Evolutionary conservation across 2,888 invertebrate species (phyloP), one percentile per base, ranked within the genome.

Genomic region (Thysanoteuthis rhombus): DNA sequence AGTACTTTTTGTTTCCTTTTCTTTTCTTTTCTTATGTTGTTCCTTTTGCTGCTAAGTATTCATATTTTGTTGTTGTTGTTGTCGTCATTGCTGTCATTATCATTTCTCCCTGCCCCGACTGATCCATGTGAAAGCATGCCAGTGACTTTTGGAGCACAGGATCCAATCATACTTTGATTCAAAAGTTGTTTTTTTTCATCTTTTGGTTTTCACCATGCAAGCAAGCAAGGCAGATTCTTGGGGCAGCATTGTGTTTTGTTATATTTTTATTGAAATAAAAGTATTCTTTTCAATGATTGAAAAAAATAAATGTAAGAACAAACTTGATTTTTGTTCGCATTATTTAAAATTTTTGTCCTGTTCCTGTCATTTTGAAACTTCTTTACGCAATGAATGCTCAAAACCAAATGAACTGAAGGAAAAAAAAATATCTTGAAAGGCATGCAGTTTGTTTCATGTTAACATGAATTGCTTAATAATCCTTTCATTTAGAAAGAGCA

Each of bases 1-100:
- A 99, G 99, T 98, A 94, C 42, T 40, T 91, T 22, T 92, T 58
- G 39, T 91, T 32, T 40, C 32, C 45, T 45, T 45, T 38, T 8
- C 16, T 90, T 90, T 38, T 19, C 19, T 38, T 90, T 40, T 38
- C 3, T 39, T 25, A 90, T 90, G 38, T 38, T 90, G 28, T 39
- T 40, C 40, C 92, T 25, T 92, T 40, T 42, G n/a, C 42, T 92
- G 19, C 36, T 45, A 45, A 92, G 40, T 45, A 92, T 40, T 92
- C 36, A 28, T n/a, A 28, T 42, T 92, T 90, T 42, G 25, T 92
- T 40, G 19, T 92, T 16, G 10, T 92, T 92, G 28, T 22, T 42
- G 42, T 28, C 92, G 19, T 92, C 32, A 28, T 92, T 92, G 28
- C n/a, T 42, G 42, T 28, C 92, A 92, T 92, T 45, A n/a, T 92